Percentiles rank a stretch among this genome's conserved stretches.
Conservation (phyloP, 2,113 vertebrate genomes). For the Melanerpes formicivorus region DNA sequence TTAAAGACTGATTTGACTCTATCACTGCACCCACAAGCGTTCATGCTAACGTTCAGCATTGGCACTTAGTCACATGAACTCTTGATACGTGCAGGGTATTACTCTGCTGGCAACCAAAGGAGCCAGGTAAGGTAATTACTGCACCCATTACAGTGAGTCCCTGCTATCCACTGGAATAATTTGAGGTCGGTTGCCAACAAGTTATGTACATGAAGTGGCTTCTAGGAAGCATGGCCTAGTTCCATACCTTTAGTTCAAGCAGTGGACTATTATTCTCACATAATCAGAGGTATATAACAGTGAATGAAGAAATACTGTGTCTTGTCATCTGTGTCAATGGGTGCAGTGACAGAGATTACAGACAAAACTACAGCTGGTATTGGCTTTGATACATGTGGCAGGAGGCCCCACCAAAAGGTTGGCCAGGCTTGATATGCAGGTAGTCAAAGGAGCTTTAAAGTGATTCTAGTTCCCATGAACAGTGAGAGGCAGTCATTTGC, state of each 20-base stretch:
- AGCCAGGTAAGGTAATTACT: slow-evolving; percentile 13
- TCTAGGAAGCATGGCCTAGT: slow-evolving; percentile 2
- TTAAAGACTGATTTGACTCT: background rate
- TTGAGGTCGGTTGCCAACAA: background rate
- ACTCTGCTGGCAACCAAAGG: background rate
- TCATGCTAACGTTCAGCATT: background rate
- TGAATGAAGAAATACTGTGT: background rate
- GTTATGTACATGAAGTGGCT: background rate
- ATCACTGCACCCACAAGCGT: background rate
- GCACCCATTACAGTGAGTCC: background rate
- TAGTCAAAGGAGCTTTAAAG: slow-evolving; percentile 36
- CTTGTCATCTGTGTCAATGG: background rate
- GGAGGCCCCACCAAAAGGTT: background rate
- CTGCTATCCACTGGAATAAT: background rate
- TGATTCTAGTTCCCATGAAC: slow-evolving; percentile 23
- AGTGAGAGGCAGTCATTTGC: background rate
- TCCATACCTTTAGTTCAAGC: background rate
- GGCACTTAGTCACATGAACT: background rate
- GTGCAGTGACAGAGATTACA: background rate
- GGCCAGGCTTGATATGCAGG: slow-evolving; percentile 1
- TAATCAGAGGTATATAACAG: background rate
- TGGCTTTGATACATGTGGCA: background rate
- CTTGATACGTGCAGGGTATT: background rate
- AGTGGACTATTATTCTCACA: background rate
- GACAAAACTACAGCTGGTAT: background rate